Percentiles rank a stretch among this genome's conserved stretches.
These are phyloP conservation scores for Hozukius guyotensis DNA, from an alignment of 2,797 vertebrate genomes.

Conservation along the genomic window DNA sequence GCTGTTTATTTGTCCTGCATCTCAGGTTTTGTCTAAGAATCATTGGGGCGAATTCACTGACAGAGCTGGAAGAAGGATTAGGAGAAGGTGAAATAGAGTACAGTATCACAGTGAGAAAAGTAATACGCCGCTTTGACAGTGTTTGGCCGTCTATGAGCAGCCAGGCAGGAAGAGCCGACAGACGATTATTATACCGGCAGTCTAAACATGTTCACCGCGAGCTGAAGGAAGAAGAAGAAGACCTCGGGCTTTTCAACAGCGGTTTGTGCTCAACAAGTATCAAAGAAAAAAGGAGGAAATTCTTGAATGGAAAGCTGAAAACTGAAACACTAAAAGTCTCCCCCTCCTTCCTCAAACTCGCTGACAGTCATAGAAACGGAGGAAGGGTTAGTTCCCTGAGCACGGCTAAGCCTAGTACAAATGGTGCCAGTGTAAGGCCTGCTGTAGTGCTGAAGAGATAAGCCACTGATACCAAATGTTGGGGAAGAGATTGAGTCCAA, in stretches of 20 bases:
- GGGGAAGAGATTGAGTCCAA: slow-evolving; percentile 67
- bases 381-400: slow-evolving; percentile 80
- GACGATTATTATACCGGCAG: slow-evolving; percentile 52
- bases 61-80: slow-evolving; percentile 70
- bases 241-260: slow-evolving; percentile 48
- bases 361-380: slow-evolving; percentile 74
- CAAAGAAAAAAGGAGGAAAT: slow-evolving; percentile 52
- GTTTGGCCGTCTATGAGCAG: slow-evolving; percentile 53
- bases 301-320: slow-evolving; percentile 74
- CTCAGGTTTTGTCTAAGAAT: slow-evolving; percentile 74
- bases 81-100: slow-evolving; percentile 67
- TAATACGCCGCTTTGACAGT: slow-evolving; percentile 50
- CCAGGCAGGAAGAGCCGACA: slow-evolving; percentile 48
- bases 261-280: slow-evolving; percentile 54
- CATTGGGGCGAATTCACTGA: slow-evolving; percentile 18
- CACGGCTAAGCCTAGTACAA: slow-evolving; percentile 81
- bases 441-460: slow-evolving; percentile 82
- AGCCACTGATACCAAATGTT: slow-evolving; percentile 80
- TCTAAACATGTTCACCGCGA: slow-evolving; percentile 68
- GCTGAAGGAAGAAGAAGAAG: slow-evolving; percentile 55
- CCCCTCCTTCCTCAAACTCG: slow-evolving; percentile 67
- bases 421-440: slow-evolving; percentile 84
- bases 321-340: slow-evolving; percentile 74
- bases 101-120: slow-evolving; percentile 73
- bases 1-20: slow-evolving; percentile 74